Evolutionary conservation across 2,888 invertebrate genomes (phyloP), one percentile per base, ranked within the genome.

Genomic region (Microplitis manilae): DNA sequence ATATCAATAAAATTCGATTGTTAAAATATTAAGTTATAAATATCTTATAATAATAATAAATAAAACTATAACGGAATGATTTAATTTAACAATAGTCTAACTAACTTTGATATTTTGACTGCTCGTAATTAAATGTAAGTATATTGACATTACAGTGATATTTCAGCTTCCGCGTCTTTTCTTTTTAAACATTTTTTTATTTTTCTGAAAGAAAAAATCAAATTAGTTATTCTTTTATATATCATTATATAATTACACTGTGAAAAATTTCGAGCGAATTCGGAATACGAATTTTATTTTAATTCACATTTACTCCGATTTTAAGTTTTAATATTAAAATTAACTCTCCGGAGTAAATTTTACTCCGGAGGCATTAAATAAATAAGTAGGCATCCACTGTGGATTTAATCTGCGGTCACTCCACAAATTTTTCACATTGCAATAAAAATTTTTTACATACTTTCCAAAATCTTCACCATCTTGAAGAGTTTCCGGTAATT

Each of bases 401-500:
- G 30, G 2, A 30, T 30, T 30, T 30, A 30, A 30, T 30, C 30
- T 30, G 30, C 30, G 0, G 2, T 30, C 30, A 30, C 30, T 30
- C 30, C 30, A 4, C 4, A 2, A 30, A 30, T 30, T 30, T 30
- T 30, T 30, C 4, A 30, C 30, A 4, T 2, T 30, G 4, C 4
- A 4, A 30, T 30, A 30, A 30, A 30, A 30, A 30, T 30, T 0
- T 30, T 30, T 30, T 67, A 84, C 88, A 83, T 80, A 90, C 88
- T 91, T 92, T 61, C 92, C 92, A 84, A 92, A 92, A 17, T 90
- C 91, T 89, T 96, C 96, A 1, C 95, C 95, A 85, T 96, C 96
- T 85, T 94, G 94, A 79, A 96, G 91, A 0, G 96, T 96, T 84
- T 96, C 96, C 0, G 96, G 96, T 30, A 96, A 90, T 81, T 93